A percentile compares a stretch with the other conserved stretches of the same genome.
Evolutionary conservation across 2,888 invertebrate genomes (phyloP).

Genomic region (Yponomeuta plumbellus): DNA sequence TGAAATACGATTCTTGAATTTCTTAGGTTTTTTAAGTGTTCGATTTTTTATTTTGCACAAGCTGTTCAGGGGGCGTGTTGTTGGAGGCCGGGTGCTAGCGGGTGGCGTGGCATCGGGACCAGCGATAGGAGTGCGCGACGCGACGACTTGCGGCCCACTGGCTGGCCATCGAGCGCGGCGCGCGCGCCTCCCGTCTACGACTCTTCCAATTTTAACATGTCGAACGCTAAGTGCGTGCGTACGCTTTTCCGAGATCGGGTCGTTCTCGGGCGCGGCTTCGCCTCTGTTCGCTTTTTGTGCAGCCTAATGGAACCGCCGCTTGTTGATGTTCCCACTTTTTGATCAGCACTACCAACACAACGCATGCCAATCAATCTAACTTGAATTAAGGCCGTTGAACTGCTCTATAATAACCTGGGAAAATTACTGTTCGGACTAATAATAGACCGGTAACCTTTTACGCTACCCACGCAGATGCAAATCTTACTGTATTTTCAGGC

Average conservation of each 20-base stretch:
- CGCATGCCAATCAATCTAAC: slow-evolving; percentile 1
- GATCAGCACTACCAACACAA: not conserved
- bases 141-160: slow-evolving; percentile 69
- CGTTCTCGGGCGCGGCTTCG: slow-evolving; percentile 5
- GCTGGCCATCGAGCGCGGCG: slow-evolving; percentile 46
- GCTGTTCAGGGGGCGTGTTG: slow-evolving; percentile 17
- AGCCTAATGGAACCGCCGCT: not conserved
- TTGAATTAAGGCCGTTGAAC: not conserved
- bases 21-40: slow-evolving; percentile 16
- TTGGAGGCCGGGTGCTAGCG: slow-evolving; percentile 21
- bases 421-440: not conserved
- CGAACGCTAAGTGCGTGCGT: slow-evolving; percentile 37
- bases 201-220: slow-evolving; percentile 63
- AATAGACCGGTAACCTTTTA: not conserved
- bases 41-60: slow-evolving; percentile 17
- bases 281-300: not conserved
- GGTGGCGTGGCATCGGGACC: slow-evolving; percentile 39
- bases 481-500: not conserved
- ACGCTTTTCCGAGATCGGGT: slow-evolving; percentile 41
- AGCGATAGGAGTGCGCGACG: slow-evolving; percentile 58
- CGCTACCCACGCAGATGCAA: not conserved
- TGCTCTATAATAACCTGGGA: not conserved
- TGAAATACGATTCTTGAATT: slow-evolving; percentile 33
- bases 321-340: not conserved
- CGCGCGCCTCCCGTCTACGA: slow-evolving; percentile 44